These are phyloP conservation scores for Scatophagus argus DNA, from an alignment of 2,113 vertebrate genomes.

Conservation along the genomic window DNA sequence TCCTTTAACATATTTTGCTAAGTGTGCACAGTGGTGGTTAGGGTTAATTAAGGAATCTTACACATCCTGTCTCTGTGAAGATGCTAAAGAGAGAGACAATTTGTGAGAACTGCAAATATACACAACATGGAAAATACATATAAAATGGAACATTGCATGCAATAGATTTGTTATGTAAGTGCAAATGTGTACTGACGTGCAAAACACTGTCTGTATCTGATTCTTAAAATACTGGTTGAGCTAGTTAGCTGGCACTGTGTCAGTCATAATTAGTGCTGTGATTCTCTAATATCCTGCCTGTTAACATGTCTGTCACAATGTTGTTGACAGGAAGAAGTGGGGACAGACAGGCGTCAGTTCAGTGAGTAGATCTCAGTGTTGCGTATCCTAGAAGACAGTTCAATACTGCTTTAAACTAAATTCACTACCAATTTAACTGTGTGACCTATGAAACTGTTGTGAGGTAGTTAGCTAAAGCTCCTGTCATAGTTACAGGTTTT, in stretches of 20 bases:
- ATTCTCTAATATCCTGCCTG: neutral
- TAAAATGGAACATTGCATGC: neutral
- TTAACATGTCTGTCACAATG: neutral
- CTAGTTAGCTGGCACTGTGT: constrained; percentile 44
- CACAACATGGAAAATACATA: neutral
- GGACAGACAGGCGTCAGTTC: neutral
- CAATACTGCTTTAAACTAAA: neutral
- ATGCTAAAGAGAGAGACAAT: neutral
- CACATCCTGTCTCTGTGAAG: neutral
- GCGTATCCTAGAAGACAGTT: neutral
- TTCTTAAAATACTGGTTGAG: constrained; percentile 51
- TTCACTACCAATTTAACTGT: neutral
- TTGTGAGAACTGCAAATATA: neutral
- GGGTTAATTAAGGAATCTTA: neutral
- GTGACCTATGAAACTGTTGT: neutral
- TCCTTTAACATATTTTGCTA: neutral
- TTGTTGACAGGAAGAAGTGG: neutral
- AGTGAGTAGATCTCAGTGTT: neutral
- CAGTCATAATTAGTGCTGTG: constrained; percentile 18
- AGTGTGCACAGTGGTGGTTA: neutral
- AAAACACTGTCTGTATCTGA: neutral
- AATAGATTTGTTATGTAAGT: neutral
- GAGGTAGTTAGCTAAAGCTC: neutral
- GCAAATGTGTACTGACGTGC: neutral
- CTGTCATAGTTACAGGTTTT: neutral